Evolutionary conservation across 1,140 invertebrate species (phyloP).

Genomic region (Pogonus chalceus): DNA sequence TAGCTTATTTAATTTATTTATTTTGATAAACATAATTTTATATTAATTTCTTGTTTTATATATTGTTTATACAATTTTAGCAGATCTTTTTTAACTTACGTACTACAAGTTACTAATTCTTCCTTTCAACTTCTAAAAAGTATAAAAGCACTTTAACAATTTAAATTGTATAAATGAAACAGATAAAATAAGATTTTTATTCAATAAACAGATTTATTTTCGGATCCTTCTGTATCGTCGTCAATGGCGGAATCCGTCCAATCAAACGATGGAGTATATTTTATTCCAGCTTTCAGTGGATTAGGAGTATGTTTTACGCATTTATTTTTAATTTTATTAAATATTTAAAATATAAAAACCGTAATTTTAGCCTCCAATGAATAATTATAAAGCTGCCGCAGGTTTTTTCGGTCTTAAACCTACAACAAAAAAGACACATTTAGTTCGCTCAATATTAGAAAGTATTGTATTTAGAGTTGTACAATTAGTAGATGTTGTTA

Average conservation of each 20-base stretch:
- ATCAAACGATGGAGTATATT: slow-evolving; percentile 73
- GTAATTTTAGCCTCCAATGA: slow-evolving; percentile 66
- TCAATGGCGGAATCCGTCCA: slow-evolving; percentile 59
- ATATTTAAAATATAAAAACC: slow-evolving; percentile 9
- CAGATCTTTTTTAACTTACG: slow-evolving; percentile 2
- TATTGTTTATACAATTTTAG: background rate
- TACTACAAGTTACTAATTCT: background rate
- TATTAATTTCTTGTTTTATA: slow-evolving; percentile 11
- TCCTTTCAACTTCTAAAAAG: no score
- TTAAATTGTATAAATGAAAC: no score
- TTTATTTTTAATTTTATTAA: background rate
- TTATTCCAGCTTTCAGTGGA: slow-evolving; percentile 86
- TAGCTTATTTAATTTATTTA: no score
- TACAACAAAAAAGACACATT: slow-evolving; percentile 64
- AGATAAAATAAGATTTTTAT: background rate
- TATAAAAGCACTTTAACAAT: no score
- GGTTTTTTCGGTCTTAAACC: slow-evolving; percentile 80
- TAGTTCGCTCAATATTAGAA: slow-evolving; percentile 76
- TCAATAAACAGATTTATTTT: slow-evolving; percentile 50
- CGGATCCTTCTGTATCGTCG: slow-evolving; percentile 55
- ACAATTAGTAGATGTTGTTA: slow-evolving; percentile 56
- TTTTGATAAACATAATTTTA: no score
- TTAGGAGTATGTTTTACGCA: slow-evolving; percentile 54
- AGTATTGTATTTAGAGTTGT: slow-evolving; percentile 76
- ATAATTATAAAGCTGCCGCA: slow-evolving; percentile 69